These are phyloP conservation scores for Ochropacha duplaris DNA, from an alignment of 2,888 invertebrate genomes.

Conservation along the genomic window DNA sequence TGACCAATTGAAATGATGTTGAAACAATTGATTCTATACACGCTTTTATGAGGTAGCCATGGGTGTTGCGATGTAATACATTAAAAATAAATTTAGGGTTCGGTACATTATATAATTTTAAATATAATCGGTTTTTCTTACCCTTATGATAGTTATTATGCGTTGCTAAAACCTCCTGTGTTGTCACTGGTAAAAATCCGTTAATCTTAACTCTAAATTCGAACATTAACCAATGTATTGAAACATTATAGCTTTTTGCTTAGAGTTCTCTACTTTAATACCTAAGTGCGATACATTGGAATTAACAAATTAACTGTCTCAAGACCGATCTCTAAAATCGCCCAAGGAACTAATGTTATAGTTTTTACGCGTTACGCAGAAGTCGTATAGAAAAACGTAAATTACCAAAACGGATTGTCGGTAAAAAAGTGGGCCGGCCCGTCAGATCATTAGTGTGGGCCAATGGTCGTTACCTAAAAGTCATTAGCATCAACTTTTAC, in stretches of 20 bases:
- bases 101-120: conserved; percentile 8
- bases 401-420: conserved; percentile 74
- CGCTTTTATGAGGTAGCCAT: conserved; percentile 55
- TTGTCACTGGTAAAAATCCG: too few species aligned
- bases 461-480: conserved; percentile 82
- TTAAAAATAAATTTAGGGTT: conserved; percentile 21
- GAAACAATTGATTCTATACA: conserved; percentile 65
- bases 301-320: too few species aligned
- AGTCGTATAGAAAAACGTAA: conserved; percentile 63
- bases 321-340: conserved; percentile 17
- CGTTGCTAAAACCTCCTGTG: too few species aligned
- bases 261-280: too few species aligned
- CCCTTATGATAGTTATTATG: too few species aligned
- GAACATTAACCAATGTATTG: too few species aligned
- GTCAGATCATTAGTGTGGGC: conserved; percentile 73
- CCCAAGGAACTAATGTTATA: conserved; percentile 32
- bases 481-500: conserved; percentile 81
- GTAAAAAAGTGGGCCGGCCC: conserved; percentile 78
- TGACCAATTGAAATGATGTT: conserved; percentile 67
- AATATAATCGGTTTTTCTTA: too few species aligned
- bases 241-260: too few species aligned
- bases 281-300: too few species aligned
- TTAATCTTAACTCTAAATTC: too few species aligned
- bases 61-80: conserved; percentile 44
- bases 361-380: conserved; percentile 55